Evolutionary conservation across 1,140 invertebrate genomes (phyloP).

Genomic region (Triops cancriformis): DNA sequence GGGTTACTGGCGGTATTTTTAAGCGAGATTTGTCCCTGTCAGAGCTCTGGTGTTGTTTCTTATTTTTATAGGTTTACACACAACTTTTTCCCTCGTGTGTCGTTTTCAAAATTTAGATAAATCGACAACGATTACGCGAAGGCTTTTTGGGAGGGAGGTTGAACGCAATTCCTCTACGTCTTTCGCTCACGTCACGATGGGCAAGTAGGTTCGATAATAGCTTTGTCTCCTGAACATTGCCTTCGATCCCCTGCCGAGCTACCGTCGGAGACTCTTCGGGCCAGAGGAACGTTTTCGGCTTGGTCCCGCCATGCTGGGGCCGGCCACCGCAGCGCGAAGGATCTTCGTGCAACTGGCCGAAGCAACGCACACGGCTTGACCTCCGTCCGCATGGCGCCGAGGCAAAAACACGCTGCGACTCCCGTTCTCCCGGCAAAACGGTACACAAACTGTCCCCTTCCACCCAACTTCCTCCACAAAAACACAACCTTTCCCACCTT

Average conservation of each 20-base stretch:
- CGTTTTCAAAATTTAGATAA: not conserved
- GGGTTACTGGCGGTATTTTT: too few species aligned
- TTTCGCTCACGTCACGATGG: not conserved
- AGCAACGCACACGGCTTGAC: not conserved
- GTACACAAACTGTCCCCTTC: not conserved
- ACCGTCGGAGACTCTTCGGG: conserved; percentile 3
- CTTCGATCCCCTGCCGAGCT: conserved; percentile 1
- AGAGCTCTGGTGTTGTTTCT: not conserved
- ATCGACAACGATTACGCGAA: not conserved
- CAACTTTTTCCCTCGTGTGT: not conserved
- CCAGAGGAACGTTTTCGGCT: not conserved
- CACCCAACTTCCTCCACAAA: too few species aligned
- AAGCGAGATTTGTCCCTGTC: too few species aligned
- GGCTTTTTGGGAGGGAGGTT: not conserved
- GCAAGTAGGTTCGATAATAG: conserved; percentile 4
- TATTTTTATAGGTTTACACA: not conserved
- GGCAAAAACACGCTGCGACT: not conserved
- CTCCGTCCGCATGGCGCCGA: not conserved
- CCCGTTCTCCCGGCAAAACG: not conserved
- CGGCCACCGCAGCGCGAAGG: conserved; percentile 6
- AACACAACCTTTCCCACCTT: too few species aligned
- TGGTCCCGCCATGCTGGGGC: not conserved
- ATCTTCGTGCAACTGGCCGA: not conserved
- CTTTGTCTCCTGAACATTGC: not conserved
- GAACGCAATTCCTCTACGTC: not conserved